Conservation (phyloP, 2,797 vertebrate species). For the Cyprinella venusta region DNA sequence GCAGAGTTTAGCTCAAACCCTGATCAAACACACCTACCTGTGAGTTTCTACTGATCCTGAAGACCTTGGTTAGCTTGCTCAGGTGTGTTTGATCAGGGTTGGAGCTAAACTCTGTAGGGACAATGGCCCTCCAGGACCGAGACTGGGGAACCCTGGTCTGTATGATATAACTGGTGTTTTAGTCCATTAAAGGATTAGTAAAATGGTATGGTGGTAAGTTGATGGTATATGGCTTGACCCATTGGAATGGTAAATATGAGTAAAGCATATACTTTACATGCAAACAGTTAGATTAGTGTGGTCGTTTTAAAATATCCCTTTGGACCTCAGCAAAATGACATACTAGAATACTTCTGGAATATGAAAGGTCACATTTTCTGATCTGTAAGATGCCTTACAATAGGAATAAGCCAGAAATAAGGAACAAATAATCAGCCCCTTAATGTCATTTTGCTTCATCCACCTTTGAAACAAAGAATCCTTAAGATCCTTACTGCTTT, state of each 20-base stretch:
- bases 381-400: background rate
- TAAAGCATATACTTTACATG: conserved; percentile 22
- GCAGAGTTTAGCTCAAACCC: too few relatives aligned
- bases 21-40: too few relatives aligned
- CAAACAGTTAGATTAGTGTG: conserved; percentile 6
- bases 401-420: background rate
- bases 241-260: conserved; percentile 13
- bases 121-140: too few relatives aligned
- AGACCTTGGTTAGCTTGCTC: too few relatives aligned
- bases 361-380: background rate
- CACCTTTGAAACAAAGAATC: conserved; percentile 32
- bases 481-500: conserved; percentile 7
- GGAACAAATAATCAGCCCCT: background rate
- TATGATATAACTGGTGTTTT: background rate
- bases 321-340: conserved; percentile 39
- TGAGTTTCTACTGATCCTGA: too few relatives aligned
- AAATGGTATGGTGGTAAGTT: background rate
- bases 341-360: background rate
- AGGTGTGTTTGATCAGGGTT: too few relatives aligned
- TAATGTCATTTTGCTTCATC: conserved; percentile 46
- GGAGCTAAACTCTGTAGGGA: too few relatives aligned
- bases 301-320: conserved; percentile 5
- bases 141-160: too few relatives aligned
- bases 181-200: conserved; percentile 30
- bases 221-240: conserved; percentile 8